Evolutionary conservation across 2,888 invertebrate genomes (phyloP).

Genomic region (Amblyjoppa proteus): DNA sequence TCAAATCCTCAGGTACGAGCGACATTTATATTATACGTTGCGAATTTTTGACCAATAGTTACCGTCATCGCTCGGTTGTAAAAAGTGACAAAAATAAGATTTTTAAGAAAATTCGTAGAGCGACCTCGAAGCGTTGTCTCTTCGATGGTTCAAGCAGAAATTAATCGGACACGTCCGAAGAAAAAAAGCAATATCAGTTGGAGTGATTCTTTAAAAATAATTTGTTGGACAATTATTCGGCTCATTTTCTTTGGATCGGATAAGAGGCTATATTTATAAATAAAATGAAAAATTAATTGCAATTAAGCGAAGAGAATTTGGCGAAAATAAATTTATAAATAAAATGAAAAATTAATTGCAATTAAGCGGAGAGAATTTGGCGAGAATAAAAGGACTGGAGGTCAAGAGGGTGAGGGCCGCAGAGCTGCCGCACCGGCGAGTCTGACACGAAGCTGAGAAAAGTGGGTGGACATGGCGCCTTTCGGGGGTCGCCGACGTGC

Average conservation of each 20-base stretch:
- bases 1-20: too few species aligned
- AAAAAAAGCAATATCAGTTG: too few species aligned
- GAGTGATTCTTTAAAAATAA: not conserved
- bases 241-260: not conserved
- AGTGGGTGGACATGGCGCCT: slow-evolving; percentile 77
- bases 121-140: too few species aligned
- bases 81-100: too few species aligned
- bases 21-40: too few species aligned
- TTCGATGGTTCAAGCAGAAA: too few species aligned
- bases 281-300: slow-evolving; percentile 4
- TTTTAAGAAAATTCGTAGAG: too few species aligned
- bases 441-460: slow-evolving; percentile 46
- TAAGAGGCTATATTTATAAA: not conserved
- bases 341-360: slow-evolving; percentile 6
- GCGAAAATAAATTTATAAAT: not conserved
- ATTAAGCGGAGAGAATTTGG: not conserved
- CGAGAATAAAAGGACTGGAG: slow-evolving; percentile 6
- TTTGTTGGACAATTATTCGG: too few species aligned
- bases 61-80: too few species aligned
- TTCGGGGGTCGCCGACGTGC: slow-evolving; percentile 82
- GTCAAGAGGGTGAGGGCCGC: slow-evolving; percentile 37
- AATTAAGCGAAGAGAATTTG: not conserved
- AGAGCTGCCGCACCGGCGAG: slow-evolving; percentile 30
- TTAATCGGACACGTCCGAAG: too few species aligned
- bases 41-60: too few species aligned